Conservation (phyloP, 2,888 invertebrate species). For the Harpagoxenus sublaevis region DNA sequence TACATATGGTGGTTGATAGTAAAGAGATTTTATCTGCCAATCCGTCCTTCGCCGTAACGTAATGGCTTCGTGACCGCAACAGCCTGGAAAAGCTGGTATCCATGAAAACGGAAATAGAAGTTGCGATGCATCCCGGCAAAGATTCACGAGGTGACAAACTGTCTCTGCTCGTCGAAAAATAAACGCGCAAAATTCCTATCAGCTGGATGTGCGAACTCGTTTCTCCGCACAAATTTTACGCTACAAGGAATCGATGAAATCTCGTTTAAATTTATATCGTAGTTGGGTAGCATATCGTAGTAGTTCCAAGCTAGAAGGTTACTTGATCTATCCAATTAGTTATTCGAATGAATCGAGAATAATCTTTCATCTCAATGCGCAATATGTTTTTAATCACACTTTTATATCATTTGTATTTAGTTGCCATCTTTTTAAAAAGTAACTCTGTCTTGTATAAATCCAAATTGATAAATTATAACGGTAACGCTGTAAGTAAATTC, state of each 20-base stretch:
- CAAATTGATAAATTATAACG: background rate
- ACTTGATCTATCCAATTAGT: background rate
- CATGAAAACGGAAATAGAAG: slow-evolving; percentile 48
- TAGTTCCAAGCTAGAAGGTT: background rate
- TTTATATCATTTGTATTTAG: background rate
- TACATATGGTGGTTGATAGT: slow-evolving; percentile 6
- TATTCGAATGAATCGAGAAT: slow-evolving; percentile 6
- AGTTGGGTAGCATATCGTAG: too few relatives aligned
- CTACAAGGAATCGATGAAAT: slow-evolving; percentile 15
- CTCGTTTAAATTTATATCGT: slow-evolving; percentile 31
- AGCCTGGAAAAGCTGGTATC: background rate
- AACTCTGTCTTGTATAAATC: background rate
- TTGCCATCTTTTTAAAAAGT: background rate
- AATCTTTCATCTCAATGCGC: background rate
- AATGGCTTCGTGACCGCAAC: slow-evolving; percentile 16
- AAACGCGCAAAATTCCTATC: slow-evolving; percentile 41
- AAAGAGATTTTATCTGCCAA: slow-evolving; percentile 37
- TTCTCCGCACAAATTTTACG: background rate
- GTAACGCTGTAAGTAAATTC: background rate
- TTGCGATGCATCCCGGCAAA: slow-evolving; percentile 15
- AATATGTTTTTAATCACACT: background rate
- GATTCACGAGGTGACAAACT: slow-evolving; percentile 31
- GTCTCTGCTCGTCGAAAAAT: slow-evolving; percentile 36
- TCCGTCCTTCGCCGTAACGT: slow-evolving; percentile 1
- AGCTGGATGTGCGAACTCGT: slow-evolving; percentile 3